A percentile compares a stretch with the other conserved stretches of the same genome.
These are phyloP conservation scores for Halictus quadricinctus DNA, from an alignment of 2,888 invertebrate species.

Conservation along the genomic window DNA sequence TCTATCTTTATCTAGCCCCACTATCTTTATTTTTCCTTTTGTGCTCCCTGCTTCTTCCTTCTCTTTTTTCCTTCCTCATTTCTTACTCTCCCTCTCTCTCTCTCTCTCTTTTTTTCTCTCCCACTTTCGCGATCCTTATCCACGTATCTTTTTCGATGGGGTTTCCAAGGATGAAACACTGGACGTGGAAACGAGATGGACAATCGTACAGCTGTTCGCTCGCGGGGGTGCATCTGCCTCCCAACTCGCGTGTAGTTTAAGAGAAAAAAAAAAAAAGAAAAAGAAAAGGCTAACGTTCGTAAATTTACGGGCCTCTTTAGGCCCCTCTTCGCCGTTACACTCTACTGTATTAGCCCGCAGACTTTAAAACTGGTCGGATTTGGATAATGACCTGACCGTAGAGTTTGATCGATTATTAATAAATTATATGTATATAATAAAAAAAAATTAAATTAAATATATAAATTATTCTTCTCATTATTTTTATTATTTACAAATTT, in stretches of 20 bases:
- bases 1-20: slow-evolving; percentile 12
- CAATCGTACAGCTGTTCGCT: slow-evolving; percentile 78
- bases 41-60: background rate
- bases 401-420: background rate
- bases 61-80: slow-evolving; percentile 31
- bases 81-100: background rate
- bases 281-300: slow-evolving; percentile 37
- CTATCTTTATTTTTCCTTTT: slow-evolving; percentile 52
- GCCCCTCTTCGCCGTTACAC: slow-evolving; percentile 1
- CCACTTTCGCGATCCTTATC: slow-evolving; percentile 63
- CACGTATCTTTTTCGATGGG: slow-evolving; percentile 67
- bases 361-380: background rate
- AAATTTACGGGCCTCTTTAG: slow-evolving; percentile 55
- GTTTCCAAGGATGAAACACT: slow-evolving; percentile 65
- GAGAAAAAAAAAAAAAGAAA: slow-evolving; percentile 20
- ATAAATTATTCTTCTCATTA: no score
- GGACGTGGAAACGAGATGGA: slow-evolving; percentile 71
- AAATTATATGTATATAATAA: no score
- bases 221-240: slow-evolving; percentile 79
- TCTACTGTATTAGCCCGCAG: slow-evolving; percentile 16
- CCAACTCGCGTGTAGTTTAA: slow-evolving; percentile 60
- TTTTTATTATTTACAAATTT: no score
- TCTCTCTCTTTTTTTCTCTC: background rate
- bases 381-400: background rate
- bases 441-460: no score